Evolutionary conservation across 2,888 invertebrate genomes (phyloP).

Genomic region (Oligia strigilis): DNA sequence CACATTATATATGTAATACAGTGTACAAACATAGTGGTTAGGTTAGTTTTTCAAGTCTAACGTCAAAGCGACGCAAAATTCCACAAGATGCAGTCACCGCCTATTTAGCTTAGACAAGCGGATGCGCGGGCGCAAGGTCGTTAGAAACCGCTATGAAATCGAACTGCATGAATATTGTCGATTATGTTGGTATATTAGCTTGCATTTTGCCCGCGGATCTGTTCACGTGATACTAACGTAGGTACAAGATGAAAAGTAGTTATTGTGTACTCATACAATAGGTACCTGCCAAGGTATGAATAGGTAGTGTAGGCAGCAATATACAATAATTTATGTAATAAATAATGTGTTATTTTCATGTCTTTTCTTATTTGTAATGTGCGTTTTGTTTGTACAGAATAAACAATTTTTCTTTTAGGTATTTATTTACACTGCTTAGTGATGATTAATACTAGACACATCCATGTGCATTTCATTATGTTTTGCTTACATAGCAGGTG

Average conservation of each 20-base stretch:
- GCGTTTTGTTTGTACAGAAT: no score
- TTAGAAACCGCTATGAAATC: conserved; percentile 69
- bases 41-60: conserved; percentile 53
- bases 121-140: conserved; percentile 70
- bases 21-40: conserved; percentile 39
- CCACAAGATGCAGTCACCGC: conserved; percentile 62
- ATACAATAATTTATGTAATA: neutral
- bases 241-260: neutral
- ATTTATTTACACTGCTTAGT: neutral
- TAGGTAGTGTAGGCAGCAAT: neutral
- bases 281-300: neutral
- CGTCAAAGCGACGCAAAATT: conserved; percentile 56
- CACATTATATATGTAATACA: conserved; percentile 18
- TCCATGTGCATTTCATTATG: neutral
- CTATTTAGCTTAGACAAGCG: conserved; percentile 64
- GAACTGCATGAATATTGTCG: conserved; percentile 60
- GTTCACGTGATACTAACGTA: neutral
- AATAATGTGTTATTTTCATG: neutral
- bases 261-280: neutral
- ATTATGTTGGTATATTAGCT: conserved; percentile 3
- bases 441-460: neutral
- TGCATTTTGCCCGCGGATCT: neutral
- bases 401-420: no score
- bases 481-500: no score
- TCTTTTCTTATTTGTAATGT: no score